Base-by-base conservation (phyloP, 2,113 vertebrate species). In the Anhinga anhinga region DNA sequence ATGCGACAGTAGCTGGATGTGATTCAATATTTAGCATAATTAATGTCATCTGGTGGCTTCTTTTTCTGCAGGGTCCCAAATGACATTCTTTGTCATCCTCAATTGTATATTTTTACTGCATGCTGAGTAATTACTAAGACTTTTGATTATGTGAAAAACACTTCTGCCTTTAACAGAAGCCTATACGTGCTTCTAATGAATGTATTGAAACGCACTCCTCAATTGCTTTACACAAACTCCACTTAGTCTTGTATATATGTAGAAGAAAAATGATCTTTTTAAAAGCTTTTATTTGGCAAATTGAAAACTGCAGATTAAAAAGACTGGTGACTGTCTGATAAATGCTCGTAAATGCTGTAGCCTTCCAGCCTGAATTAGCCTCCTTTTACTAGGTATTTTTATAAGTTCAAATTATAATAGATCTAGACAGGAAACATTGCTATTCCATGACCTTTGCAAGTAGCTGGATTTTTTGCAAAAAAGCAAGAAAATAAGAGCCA, bases 21-120 rank as follows among this genome's bases (percentile, higher is more conserved):
- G 55, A 93, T 87, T 97, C 95, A 91, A 95, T 93, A 93, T 90
- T 97, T 97, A 92, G 74, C 90, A 84, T 83, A 96, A 94, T 94
- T 96, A 95, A 89, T 92, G 88, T 91, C 66, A 86, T 82, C 55
- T 86, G 44, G 40, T 91, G 59, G 42, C 52, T 96, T 95, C 83
- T 95, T 95, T 96, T 96, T 65, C 94, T 87, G 45, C 66, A 86
- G 59, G 34, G 45, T 78, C 73, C 34, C 65, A 58, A 88, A 73
- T 91, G 63, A 66, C 74, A 65, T 82, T 77, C 73, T 94, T 90
- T 92, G 84, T 93, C 80, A 86, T 70, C 55, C 71, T 82, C 78
- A 91, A 32, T 81, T 90, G 56, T 85, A 38, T 95, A 78, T 78
- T 88, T 92, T 92, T 74, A 40, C 74, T 90, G 38, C 80, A 87